Evolutionary conservation across 2,888 invertebrate species (phyloP).

Genomic region (Augiades crinisus): DNA sequence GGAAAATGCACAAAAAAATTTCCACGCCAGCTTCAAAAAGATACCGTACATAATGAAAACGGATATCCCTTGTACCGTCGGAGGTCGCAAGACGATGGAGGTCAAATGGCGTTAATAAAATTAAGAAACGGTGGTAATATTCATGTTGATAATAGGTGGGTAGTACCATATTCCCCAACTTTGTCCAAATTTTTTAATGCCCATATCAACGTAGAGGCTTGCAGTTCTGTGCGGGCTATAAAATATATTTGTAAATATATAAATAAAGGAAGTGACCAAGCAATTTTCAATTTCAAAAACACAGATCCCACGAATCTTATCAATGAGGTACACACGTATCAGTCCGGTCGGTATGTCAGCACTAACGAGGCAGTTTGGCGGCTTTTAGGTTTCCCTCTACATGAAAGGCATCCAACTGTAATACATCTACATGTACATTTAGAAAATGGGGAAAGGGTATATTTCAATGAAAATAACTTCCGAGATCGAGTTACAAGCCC

Average conservation of each 20-base stretch:
- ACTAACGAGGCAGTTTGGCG: not conserved
- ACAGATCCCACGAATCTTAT: slow-evolving; percentile 26
- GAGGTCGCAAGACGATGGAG: slow-evolving; percentile 31
- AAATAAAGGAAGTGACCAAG: too few species aligned
- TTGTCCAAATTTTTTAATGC: not conserved
- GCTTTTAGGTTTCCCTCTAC: not conserved
- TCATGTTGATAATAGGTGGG: slow-evolving; percentile 34
- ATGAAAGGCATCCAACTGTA: slow-evolving; percentile 9
- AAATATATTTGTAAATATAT: slow-evolving; percentile 34
- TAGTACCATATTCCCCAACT: slow-evolving; percentile 29
- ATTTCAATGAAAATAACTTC: not conserved
- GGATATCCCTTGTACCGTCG: slow-evolving; percentile 34
- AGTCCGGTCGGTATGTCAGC: slow-evolving; percentile 6
- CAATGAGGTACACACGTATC: slow-evolving; percentile 31
- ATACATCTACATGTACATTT: slow-evolving; percentile 29
- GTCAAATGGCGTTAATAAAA: slow-evolving; percentile 32
- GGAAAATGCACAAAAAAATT: slow-evolving; percentile 28
- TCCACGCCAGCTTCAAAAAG: not conserved
- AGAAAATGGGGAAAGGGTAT: too few species aligned
- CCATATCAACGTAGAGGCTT: slow-evolving; percentile 31
- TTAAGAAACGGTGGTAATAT: slow-evolving; percentile 28
- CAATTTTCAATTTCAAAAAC: too few species aligned
- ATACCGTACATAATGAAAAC: slow-evolving; percentile 31
- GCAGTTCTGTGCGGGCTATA: slow-evolving; percentile 32
- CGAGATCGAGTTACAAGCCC: not conserved